A percentile compares a stretch with the other conserved stretches of the same genome.
phyloP scores from a whole-genome alignment of 92 coral and sea anemone species.

The Siderastrea radians region DNA sequence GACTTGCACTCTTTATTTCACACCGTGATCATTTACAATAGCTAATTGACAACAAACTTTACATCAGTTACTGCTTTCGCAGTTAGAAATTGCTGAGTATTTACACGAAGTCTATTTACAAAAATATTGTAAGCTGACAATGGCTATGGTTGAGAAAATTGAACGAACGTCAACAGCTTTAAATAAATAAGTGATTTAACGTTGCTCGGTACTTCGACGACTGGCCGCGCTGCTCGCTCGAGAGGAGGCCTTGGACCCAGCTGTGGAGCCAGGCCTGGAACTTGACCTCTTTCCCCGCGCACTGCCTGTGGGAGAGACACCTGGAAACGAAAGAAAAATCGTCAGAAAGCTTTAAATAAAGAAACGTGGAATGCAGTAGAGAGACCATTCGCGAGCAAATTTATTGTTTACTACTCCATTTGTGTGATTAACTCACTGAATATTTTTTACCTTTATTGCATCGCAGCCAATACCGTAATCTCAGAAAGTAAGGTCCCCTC shows the following conservation, averaged over 20 bases:
- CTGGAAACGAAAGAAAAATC: conserved; percentile 34
- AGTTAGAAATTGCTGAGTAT: neutral
- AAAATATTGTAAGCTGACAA: neutral
- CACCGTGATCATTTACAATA: neutral
- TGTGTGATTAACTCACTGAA: too few species aligned
- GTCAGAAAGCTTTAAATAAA: too few species aligned
- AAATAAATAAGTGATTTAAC: conserved; percentile 17
- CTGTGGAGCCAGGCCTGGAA: conserved; percentile 86
- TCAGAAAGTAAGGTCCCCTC: too few species aligned
- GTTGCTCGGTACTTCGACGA: conserved; percentile 65
- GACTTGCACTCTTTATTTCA: conserved; percentile 21
- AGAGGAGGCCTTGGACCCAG: conserved; percentile 90
- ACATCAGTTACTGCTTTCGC: neutral
- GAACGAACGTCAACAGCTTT: neutral
- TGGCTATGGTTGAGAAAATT: neutral
- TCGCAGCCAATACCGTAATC: too few species aligned
- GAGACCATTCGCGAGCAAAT: too few species aligned
- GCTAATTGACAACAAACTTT: neutral
- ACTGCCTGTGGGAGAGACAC: conserved; percentile 82
- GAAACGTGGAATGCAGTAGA: too few species aligned
- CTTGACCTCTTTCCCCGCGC: conserved; percentile 76
- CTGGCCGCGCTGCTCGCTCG: conserved; percentile 87
- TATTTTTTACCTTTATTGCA: too few species aligned
- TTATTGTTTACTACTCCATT: too few species aligned
- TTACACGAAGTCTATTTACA: conserved; percentile 25